A percentile compares a stretch with the other conserved stretches of the same genome.
phyloP scores from a whole-genome alignment of 2,797 vertebrate genomes.

The Coluber constrictor region DNA sequence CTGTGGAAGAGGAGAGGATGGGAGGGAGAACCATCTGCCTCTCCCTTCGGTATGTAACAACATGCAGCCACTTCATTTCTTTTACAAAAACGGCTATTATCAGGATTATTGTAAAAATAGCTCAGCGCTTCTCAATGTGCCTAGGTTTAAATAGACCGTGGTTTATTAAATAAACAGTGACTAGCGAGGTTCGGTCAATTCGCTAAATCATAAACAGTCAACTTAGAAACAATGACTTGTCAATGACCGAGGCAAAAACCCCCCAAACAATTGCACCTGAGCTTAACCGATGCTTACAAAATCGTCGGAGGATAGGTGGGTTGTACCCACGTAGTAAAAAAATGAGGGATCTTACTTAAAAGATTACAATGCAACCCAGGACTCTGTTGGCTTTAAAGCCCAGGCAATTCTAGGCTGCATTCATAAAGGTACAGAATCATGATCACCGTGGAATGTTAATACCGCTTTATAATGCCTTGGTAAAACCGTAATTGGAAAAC shows the following conservation, averaged over 20 bases:
- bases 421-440: background rate
- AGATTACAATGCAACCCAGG: background rate
- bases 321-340: background rate
- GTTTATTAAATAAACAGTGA: background rate
- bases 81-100: background rate
- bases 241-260: background rate
- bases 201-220: background rate
- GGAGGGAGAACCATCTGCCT: background rate
- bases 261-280: background rate
- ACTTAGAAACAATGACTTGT: background rate
- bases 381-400: background rate
- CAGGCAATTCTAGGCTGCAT: background rate
- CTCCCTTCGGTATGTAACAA: background rate
- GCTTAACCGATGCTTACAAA: background rate
- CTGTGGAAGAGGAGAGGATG: background rate
- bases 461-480: background rate
- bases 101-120: background rate
- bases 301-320: background rate
- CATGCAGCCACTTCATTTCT: background rate
- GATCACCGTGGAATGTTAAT: background rate
- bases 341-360: background rate
- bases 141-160: background rate
- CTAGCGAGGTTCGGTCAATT: background rate
- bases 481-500: background rate
- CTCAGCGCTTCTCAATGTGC: background rate